A percentile compares a stretch with the other conserved stretches of the same genome.
Conservation (phyloP, 2,113 vertebrate genomes). For the Sisor rabdophorus region DNA sequence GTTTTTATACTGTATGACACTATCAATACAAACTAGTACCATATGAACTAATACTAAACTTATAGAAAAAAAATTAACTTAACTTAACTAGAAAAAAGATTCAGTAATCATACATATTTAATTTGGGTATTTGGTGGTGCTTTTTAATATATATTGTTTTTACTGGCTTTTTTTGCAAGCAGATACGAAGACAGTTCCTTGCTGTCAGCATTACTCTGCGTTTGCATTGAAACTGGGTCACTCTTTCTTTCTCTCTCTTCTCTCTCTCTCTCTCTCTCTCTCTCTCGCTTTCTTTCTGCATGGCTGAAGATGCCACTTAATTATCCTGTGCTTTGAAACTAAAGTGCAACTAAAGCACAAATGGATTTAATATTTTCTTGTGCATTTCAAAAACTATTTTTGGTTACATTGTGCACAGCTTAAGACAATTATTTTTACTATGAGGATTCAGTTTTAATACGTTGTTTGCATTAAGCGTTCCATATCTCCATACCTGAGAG, state of each 20-base stretch:
- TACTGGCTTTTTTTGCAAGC: conserved; percentile 14
- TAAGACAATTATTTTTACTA: not conserved
- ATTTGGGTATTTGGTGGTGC: no score
- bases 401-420: not conserved
- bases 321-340: conserved; percentile 2
- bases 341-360: conserved; percentile 18
- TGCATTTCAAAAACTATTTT: conserved; percentile 4
- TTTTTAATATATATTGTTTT: not conserved
- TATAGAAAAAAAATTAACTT: no score
- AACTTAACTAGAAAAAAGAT: no score
- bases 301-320: conserved; percentile 33
- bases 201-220: conserved; percentile 8
- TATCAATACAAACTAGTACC: no score
- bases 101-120: no score
- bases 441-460: not conserved
- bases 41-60: no score
- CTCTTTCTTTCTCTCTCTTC: conserved; percentile 6
- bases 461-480: not conserved
- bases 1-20: no score
- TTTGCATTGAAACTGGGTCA: conserved; percentile 33
- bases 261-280: not conserved
- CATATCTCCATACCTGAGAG: not conserved
- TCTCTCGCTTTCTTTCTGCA: conserved; percentile 13
- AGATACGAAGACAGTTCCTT: conserved; percentile 11
- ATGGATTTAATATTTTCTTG: not conserved